Evolutionary conservation across 2,888 invertebrate genomes (phyloP).

Genomic region (Pardosa pseudoannulata): DNA sequence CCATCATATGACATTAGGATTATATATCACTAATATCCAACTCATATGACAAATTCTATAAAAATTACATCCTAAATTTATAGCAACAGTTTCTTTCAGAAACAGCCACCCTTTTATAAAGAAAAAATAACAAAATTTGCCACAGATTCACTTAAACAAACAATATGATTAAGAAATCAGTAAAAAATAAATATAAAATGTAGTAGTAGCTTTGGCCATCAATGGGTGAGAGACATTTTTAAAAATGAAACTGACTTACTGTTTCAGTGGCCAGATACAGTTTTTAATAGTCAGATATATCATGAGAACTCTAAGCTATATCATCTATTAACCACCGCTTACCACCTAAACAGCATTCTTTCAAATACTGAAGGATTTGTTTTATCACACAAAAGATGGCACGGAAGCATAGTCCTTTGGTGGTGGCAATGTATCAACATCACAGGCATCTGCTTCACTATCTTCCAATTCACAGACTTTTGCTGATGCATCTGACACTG

Average conservation of each 20-base stretch:
- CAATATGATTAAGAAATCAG: constrained; percentile 8
- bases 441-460: constrained; percentile 64
- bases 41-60: not conserved
- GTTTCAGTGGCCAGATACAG: constrained; percentile 34
- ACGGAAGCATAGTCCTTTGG: constrained; percentile 65
- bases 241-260: constrained; percentile 7
- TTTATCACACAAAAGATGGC: constrained; percentile 68
- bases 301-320: constrained; percentile 1
- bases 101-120: no score
- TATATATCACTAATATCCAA: not conserved
- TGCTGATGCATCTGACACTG: constrained; percentile 48
- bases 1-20: no score
- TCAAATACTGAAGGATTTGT: constrained; percentile 46
- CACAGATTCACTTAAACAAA: not conserved
- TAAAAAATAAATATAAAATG: constrained; percentile 11
- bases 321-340: constrained; percentile 4
- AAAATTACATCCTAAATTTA: not conserved
- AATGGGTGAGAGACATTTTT: not conserved
- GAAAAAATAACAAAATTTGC: no score
- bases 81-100: not conserved
- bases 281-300: constrained; percentile 17
- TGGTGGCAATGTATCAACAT: constrained; percentile 65
- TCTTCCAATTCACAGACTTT: constrained; percentile 66
- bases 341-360: constrained; percentile 32
- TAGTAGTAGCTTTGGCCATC: constrained; percentile 13